These are phyloP conservation scores for Hedya salicella DNA, from an alignment of 2,888 invertebrate species.

Conservation along the genomic window DNA sequence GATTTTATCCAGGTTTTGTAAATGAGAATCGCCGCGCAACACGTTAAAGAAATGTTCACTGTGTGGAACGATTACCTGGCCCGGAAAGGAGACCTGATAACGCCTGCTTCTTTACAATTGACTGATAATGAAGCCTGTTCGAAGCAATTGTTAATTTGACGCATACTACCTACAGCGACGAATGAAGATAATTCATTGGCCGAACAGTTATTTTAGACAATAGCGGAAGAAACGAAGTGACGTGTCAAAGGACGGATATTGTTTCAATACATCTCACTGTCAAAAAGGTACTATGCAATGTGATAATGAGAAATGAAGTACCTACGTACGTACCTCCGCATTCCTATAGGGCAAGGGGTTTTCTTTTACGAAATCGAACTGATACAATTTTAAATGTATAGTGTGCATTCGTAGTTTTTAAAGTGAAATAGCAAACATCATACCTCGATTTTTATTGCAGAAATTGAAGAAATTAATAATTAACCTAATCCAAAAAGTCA, in stretches of 20 bases:
- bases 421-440: no score
- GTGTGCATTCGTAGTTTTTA: no score
- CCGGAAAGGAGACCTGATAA: constrained; percentile 62
- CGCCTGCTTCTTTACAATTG: constrained; percentile 49
- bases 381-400: no score
- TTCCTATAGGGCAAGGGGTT: constrained; percentile 4
- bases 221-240: constrained; percentile 22
- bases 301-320: constrained; percentile 27
- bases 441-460: no score
- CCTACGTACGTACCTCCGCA: background rate
- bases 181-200: constrained; percentile 38
- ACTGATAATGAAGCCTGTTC: constrained; percentile 53
- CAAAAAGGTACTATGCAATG: constrained; percentile 35
- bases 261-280: constrained; percentile 40
- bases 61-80: constrained; percentile 61
- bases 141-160: constrained; percentile 44
- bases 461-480: no score
- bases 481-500: no score
- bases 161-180: constrained; percentile 21
- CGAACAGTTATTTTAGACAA: constrained; percentile 38
- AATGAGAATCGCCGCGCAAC: constrained; percentile 21
- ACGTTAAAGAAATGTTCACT: constrained; percentile 49
- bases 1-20: constrained; percentile 29
- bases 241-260: constrained; percentile 32
- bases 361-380: background rate